Base-by-base conservation (phyloP, 2,113 vertebrate species). In the Illadopsis cleaveri region DNA sequence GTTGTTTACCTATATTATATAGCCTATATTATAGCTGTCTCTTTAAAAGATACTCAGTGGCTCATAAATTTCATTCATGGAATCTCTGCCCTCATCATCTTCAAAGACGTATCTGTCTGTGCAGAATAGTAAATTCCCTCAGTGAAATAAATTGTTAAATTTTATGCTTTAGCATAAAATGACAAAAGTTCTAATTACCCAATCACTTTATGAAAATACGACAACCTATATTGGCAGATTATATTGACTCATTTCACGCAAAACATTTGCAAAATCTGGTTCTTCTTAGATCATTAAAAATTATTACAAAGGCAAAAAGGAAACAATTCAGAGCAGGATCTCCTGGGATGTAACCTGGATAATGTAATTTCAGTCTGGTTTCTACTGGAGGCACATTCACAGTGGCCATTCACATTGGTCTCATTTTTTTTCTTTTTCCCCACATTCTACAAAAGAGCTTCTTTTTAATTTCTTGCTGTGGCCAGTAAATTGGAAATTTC, bases 41-140 rank as follows among this genome's bases (percentile, higher is more conserved):
- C 42, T 86, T 33, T 82, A 73, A 82, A 91, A 86, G 38, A 82
- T 80, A 81, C n/a, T 48, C 35, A 76, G 48, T 53, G 30, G 84
- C 73, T 96, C 71, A 51, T 81, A 79, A 56, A 94, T 88, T 94
- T 96, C 37, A 57, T 95, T 94, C 69, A 76, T 69, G 90, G 71
- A 95, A 91, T 89, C 54, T 73, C 89, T 94, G 56, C 35, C 62
- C 40, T 96, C 86, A 81, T 86, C 73, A 77, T 70, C 50, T 90
- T 95, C 94, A 87, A 95, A 95, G 68, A 86, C 38, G 42, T 83
- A 72, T 81, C 71, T 92, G 37, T 93, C 50, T 84, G 6, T 86
- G 53, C 19, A 61, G 57, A 61, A 71, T 40, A 21, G 20, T 61
- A 93, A 94, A 88, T 93, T 13, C 12, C 37, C 10, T 54, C 62